phyloP scores from a whole-genome alignment of 2,888 invertebrate species.

The Girardia tigrina region DNA sequence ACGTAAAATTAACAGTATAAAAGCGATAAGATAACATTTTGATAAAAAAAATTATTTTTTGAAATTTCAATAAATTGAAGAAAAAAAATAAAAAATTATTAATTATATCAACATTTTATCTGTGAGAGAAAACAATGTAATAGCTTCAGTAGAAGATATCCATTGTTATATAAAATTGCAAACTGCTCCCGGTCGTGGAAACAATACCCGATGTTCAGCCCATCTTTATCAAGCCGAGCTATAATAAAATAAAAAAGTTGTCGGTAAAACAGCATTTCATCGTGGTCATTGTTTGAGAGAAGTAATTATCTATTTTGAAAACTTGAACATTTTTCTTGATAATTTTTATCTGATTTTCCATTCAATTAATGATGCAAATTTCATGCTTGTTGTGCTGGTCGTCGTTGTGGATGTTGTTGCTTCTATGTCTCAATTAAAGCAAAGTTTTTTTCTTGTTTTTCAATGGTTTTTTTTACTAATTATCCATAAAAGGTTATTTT shows the following conservation, averaged over 20 bases:
- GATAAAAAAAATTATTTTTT: no score
- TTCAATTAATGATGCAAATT: neutral
- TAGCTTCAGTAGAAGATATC: slow-evolving; percentile 14
- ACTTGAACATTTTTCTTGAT: slow-evolving; percentile 1
- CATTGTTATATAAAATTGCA: slow-evolving; percentile 14
- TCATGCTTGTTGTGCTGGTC: neutral
- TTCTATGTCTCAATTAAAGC: no score
- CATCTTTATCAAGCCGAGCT: slow-evolving; percentile 20
- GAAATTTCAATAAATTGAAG: neutral
- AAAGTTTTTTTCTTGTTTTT: no score
- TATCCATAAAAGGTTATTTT: no score
- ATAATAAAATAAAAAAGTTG: neutral
- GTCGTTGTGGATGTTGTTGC: no score
- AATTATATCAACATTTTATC: neutral
- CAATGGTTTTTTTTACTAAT: no score
- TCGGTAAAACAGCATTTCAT: slow-evolving; percentile 23
- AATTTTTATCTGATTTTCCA: slow-evolving; percentile 17
- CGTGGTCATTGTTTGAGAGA: neutral
- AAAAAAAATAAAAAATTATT: neutral
- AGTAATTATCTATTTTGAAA: slow-evolving; percentile 12
- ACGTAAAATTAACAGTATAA: no score
- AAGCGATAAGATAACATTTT: no score
- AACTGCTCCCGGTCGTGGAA: slow-evolving; percentile 1
- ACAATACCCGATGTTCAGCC: slow-evolving; percentile 20
- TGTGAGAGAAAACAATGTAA: slow-evolving; percentile 10